phyloP scores from a whole-genome alignment of 2,888 invertebrate genomes.

The Griposia aprilina region DNA sequence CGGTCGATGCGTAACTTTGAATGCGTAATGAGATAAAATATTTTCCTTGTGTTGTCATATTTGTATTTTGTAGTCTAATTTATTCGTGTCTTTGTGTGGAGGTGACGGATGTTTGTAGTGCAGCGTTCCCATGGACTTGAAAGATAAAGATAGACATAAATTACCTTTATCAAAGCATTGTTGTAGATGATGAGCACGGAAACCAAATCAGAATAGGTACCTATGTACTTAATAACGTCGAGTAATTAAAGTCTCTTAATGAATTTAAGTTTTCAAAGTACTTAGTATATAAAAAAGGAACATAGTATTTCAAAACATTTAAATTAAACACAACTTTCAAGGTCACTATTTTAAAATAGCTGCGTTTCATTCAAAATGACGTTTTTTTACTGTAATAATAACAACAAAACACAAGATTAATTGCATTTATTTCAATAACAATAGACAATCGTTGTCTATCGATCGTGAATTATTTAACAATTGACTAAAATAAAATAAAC shows the following conservation, averaged over 20 bases:
- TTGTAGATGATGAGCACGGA: not conserved
- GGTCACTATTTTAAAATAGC: no score
- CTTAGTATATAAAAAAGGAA: not conserved
- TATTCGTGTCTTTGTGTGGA: conserved; percentile 75
- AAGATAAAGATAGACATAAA: conserved; percentile 40
- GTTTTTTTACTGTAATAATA: conserved; percentile 45
- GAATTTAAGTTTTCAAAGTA: not conserved
- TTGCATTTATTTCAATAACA: conserved; percentile 83
- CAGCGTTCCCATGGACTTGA: conserved; percentile 64
- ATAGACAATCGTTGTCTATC: conserved; percentile 66
- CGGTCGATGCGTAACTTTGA: conserved; percentile 78
- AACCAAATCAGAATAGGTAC: not conserved
- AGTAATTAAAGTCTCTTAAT: not conserved
- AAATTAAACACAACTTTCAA: not conserved
- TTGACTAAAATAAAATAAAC: conserved; percentile 76
- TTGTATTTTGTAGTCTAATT: conserved; percentile 82
- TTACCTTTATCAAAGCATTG: conserved; percentile 12
- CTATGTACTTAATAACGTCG: not conserved
- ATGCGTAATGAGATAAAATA: conserved; percentile 89
- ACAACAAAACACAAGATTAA: conserved; percentile 83
- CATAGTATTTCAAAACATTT: not conserved
- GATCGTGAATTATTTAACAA: conserved; percentile 67
- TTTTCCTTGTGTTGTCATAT: conserved; percentile 88
- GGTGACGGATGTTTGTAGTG: conserved; percentile 74
- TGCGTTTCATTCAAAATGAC: conserved; percentile 8